These are phyloP conservation scores for Leptarthrus brevirostris DNA, from an alignment of 2,888 invertebrate species.

Conservation along the genomic window DNA sequence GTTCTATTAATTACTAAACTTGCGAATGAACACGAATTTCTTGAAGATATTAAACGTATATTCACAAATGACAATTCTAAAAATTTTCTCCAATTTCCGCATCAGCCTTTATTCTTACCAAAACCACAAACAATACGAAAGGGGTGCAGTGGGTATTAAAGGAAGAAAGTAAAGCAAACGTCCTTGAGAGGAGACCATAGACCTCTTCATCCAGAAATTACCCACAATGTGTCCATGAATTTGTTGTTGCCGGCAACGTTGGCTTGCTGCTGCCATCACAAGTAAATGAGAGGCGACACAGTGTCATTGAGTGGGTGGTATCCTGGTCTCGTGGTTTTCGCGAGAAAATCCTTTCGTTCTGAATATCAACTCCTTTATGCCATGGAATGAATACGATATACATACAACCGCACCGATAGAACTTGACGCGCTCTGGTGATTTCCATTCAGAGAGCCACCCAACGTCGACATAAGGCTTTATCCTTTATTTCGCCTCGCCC, in stretches of 20 bases:
- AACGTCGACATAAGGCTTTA: slow-evolving; percentile 13
- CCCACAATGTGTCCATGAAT: not conserved
- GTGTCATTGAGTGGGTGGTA: slow-evolving; percentile 16
- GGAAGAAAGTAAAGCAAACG: not conserved
- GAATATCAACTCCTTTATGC: slow-evolving; percentile 37
- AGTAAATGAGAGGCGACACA: slow-evolving; percentile 38
- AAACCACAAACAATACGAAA: too few relatives aligned
- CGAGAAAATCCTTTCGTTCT: slow-evolving; percentile 39
- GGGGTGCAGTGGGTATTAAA: too few relatives aligned
- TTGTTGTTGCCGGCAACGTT: too few relatives aligned
- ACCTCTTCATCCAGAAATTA: slow-evolving; percentile 9
- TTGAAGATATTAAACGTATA: too few relatives aligned
- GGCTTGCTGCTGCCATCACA: not conserved
- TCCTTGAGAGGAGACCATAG: slow-evolving; percentile 9
- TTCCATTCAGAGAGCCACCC: slow-evolving; percentile 7
- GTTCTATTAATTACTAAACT: too few relatives aligned
- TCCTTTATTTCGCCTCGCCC: slow-evolving; percentile 4
- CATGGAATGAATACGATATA: slow-evolving; percentile 10
- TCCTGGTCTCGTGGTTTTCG: slow-evolving; percentile 25
- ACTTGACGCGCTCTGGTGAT: slow-evolving; percentile 27
- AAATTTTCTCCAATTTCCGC: too few relatives aligned
- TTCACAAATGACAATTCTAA: too few relatives aligned
- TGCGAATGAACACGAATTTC: too few relatives aligned
- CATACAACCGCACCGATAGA: not conserved
- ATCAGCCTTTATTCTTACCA: too few relatives aligned